These are phyloP conservation scores for Carollia perspicillata DNA, from an alignment of 2,113 vertebrate species.

Conservation along the genomic window DNA sequence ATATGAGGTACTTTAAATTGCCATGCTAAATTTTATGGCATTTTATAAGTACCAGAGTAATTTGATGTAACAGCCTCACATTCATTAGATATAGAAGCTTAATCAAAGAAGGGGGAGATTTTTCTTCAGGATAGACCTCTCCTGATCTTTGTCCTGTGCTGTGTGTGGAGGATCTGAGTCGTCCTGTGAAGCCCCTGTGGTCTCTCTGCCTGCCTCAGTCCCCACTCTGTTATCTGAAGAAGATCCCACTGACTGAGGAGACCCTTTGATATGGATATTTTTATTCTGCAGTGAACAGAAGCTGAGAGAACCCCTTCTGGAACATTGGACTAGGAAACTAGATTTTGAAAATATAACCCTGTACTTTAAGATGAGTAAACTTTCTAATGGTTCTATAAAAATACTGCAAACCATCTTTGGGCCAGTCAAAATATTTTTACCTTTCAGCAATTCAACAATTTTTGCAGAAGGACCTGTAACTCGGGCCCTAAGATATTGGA, in stretches of 20 bases:
- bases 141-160: neutral
- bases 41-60: neutral
- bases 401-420: neutral
- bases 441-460: neutral
- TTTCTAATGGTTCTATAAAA: neutral
- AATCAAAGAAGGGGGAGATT: neutral
- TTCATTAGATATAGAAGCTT: neutral
- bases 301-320: neutral
- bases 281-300: slow-evolving; percentile 12
- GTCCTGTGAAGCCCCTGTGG: neutral
- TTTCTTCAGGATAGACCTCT: neutral
- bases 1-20: neutral
- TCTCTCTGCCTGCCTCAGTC: neutral
- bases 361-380: neutral
- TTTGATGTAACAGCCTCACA: neutral
- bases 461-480: neutral
- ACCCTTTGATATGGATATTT: neutral
- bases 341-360: neutral
- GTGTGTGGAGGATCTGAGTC: rapidly evolving
- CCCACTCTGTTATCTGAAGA: neutral
- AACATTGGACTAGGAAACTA: neutral
- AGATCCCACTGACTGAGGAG: neutral
- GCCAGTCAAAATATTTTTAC: neutral
- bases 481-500: neutral
- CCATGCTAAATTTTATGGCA: neutral